Percentiles rank a stretch among this genome's conserved stretches.
These are phyloP conservation scores for Petroica traversi DNA, from an alignment of 2,113 vertebrate genomes.

Conservation along the genomic window DNA sequence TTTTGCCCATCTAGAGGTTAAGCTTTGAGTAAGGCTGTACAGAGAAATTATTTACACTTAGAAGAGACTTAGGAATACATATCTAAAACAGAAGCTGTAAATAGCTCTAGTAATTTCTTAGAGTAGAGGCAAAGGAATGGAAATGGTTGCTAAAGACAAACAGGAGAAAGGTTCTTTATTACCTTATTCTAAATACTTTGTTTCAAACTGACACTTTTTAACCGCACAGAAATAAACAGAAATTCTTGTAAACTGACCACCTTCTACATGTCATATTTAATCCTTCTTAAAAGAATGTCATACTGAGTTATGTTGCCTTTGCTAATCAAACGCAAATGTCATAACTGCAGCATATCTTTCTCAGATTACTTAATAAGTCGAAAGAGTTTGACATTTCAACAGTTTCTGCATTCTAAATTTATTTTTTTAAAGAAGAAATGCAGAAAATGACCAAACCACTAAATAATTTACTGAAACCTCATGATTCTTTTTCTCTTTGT, in stretches of 20 bases:
- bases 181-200: not conserved
- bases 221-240: not conserved
- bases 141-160: not conserved
- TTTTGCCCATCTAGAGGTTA: not conserved
- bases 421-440: not conserved
- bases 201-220: not conserved
- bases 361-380: constrained; percentile 1
- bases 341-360: not conserved
- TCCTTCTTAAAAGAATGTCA: not conserved
- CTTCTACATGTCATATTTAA: constrained; percentile 2
- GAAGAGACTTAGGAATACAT: not conserved
- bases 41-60: not conserved
- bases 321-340: not conserved
- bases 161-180: not conserved
- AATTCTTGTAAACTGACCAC: not conserved
- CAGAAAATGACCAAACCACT: not conserved
- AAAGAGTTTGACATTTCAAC: not conserved
- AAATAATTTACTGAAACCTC: not conserved
- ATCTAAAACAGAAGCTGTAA: not conserved
- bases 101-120: not conserved
- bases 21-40: not conserved
- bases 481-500: not conserved
- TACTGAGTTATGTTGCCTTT: not conserved
- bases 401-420: not conserved
- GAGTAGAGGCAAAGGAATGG: not conserved